Conservation (phyloP, 2,113 vertebrate genomes). For the Lamprotornis superbus region DNA sequence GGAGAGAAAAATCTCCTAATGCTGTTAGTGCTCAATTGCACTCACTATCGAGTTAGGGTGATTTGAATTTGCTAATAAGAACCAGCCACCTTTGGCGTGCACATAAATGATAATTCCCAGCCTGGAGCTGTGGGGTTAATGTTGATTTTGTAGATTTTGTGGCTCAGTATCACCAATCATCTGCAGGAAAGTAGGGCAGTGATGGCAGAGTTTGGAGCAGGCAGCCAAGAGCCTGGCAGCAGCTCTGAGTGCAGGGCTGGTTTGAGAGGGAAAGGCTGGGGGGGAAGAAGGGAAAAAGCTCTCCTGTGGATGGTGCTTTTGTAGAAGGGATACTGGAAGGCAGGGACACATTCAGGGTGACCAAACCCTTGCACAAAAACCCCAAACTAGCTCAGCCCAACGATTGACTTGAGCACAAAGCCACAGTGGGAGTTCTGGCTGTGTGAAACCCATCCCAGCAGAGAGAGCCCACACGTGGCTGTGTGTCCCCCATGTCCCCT, state of each 20-base stretch:
- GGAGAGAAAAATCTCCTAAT: not conserved
- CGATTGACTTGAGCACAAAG: not conserved
- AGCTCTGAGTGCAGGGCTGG: not conserved
- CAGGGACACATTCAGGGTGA: not conserved
- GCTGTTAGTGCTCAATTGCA: not conserved
- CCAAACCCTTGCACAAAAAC: not conserved
- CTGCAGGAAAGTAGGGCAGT: not conserved
- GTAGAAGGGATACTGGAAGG: not conserved
- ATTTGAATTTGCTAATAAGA: not conserved
- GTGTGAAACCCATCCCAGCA: not conserved
- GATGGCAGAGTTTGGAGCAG: not conserved
- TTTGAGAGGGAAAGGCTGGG: not conserved
- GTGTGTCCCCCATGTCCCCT: rapidly evolving
- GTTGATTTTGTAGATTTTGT: not conserved
- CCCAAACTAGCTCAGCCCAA: not conserved
- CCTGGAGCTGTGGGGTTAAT: not conserved
- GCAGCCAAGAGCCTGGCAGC: not conserved
- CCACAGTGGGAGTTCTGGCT: rapidly evolving
- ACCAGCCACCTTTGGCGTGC: not conserved
- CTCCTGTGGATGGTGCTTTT: not conserved
- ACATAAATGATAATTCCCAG: not conserved
- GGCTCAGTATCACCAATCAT: not conserved
- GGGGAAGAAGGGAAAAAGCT: not conserved
- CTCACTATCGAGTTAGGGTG: not conserved
- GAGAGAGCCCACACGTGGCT: not conserved